phyloP scores from a whole-genome alignment of 2,888 invertebrate species.

The Linyphia triangularis region DNA sequence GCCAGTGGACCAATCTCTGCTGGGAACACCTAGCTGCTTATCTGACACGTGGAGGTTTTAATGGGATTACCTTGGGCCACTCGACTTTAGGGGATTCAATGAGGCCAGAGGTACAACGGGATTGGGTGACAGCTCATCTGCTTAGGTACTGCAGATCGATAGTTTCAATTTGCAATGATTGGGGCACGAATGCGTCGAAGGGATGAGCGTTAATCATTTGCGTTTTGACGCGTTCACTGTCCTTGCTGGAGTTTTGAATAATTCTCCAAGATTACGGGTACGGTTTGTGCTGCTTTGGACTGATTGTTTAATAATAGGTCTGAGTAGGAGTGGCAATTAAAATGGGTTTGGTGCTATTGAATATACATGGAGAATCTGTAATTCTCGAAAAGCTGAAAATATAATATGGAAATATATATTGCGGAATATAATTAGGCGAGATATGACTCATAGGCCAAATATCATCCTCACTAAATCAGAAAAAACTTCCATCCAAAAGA shows the following conservation, averaged over 20 bases:
- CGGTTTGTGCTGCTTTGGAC: not conserved
- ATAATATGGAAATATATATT: too few species aligned
- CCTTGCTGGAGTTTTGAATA: not conserved
- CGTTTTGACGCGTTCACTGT: not conserved
- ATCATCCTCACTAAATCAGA: too few species aligned
- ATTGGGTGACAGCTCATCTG: slow-evolving; percentile 8
- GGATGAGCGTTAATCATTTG: slow-evolving; percentile 3
- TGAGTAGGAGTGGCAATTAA: too few species aligned
- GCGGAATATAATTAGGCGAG: too few species aligned
- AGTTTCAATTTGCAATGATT: slow-evolving; percentile 41
- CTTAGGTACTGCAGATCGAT: slow-evolving; percentile 14
- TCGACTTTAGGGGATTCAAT: not conserved
- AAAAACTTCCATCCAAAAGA: too few species aligned
- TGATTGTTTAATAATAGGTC: not conserved
- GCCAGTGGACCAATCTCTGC: not conserved
- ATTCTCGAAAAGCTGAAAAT: too few species aligned
- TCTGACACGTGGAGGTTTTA: slow-evolving; percentile 21
- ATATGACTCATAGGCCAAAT: too few species aligned
- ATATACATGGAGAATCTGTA: too few species aligned
- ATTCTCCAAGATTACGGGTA: not conserved
- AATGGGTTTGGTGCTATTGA: too few species aligned
- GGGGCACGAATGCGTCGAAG: not conserved
- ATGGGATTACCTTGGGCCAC: slow-evolving; percentile 44
- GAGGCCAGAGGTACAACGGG: slow-evolving; percentile 14
- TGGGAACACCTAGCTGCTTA: slow-evolving; percentile 12